These are phyloP conservation scores for Turdus rufiventris DNA, from an alignment of 2,113 vertebrate species.

Conservation along the genomic window DNA sequence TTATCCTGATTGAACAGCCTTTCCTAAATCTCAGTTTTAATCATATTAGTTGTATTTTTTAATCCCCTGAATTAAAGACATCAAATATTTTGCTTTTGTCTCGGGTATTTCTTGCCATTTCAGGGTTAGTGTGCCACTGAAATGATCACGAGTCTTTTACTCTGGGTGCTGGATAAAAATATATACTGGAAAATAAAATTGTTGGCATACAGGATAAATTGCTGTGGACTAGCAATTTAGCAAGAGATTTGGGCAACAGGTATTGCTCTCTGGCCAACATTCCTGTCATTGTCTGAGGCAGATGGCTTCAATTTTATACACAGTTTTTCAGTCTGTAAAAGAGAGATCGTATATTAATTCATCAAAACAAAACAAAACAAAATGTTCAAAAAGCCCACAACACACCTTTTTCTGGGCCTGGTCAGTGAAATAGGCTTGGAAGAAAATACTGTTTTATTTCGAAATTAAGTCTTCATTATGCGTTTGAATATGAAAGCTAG, in stretches of 20 bases:
- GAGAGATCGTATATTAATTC: background rate
- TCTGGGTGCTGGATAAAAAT: background rate
- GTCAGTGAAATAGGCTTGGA: background rate
- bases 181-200: background rate
- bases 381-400: background rate
- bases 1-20: background rate
- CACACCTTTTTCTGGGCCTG: background rate
- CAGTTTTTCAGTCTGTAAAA: slow-evolving; percentile 12
- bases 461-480: background rate
- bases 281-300: slow-evolving; percentile 7
- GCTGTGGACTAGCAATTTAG: background rate
- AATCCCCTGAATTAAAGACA: background rate
- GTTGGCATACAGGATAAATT: background rate
- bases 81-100: background rate
- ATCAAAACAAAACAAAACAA: background rate
- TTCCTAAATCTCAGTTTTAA: background rate
- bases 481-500: background rate
- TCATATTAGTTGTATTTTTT: background rate
- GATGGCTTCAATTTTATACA: slow-evolving; percentile 10
- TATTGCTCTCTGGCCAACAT: background rate
- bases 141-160: background rate
- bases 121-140: background rate
- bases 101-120: background rate
- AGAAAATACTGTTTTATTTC: background rate
- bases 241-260: slow-evolving; percentile 25